A percentile compares a stretch with the other conserved stretches of the same genome.
Evolutionary conservation across 2,888 invertebrate genomes (phyloP).

Genomic region (Tenthredo mesomela): DNA sequence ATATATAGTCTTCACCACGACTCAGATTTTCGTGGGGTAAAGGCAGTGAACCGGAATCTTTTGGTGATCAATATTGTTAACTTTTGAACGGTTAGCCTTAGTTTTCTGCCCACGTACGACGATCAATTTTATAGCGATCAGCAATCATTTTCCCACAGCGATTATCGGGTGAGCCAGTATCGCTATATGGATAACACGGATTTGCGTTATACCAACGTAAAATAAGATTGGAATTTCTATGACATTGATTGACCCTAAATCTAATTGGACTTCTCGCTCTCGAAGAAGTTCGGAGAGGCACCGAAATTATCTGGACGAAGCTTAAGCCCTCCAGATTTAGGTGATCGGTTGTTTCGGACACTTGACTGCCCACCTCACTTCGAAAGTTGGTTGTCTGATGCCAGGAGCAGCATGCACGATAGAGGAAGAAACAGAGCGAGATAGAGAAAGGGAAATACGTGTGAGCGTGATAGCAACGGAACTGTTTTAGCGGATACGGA

Average conservation of each 20-base stretch:
- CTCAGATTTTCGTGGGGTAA: constrained; percentile 2
- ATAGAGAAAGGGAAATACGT: background rate
- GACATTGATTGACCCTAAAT: constrained; percentile 28
- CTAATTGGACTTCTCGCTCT: constrained; percentile 43
- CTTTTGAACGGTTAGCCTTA: constrained; percentile 2
- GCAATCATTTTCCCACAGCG: constrained; percentile 7
- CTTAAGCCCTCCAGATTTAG: constrained; percentile 48
- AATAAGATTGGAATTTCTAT: constrained; percentile 31
- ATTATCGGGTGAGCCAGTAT: constrained; percentile 9
- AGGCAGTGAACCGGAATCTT: constrained; percentile 4
- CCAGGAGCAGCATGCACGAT: constrained; percentile 9
- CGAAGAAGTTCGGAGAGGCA: constrained; percentile 20
- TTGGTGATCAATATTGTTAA: constrained; percentile 13
- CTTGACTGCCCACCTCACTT: constrained; percentile 30
- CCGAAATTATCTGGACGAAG: constrained; percentile 42
- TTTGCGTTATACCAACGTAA: constrained; percentile 12
- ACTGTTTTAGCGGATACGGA: constrained; percentile 29
- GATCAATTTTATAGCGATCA: constrained; percentile 37
- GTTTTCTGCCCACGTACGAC: constrained; percentile 30
- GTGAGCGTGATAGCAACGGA: constrained; percentile 7
- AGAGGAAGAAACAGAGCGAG: constrained; percentile 25
- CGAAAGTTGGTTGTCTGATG: constrained; percentile 24
- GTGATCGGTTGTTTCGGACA: constrained; percentile 51
- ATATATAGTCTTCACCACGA: background rate
- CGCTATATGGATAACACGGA: constrained; percentile 8